phyloP scores from a whole-genome alignment of 2,113 vertebrate genomes.

The Actenoides lindsayi region DNA sequence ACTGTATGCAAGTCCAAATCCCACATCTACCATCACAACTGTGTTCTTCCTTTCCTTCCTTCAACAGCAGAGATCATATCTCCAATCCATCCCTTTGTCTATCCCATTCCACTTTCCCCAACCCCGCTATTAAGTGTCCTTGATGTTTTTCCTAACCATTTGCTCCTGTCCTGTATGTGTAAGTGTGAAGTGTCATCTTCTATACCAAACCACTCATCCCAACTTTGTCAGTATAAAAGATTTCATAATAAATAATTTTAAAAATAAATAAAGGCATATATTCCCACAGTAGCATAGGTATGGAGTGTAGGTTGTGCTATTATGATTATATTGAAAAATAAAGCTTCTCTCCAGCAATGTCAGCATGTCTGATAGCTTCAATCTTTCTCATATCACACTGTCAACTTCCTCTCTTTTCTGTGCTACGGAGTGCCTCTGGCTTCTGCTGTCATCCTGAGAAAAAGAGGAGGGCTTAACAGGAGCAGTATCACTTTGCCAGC shows the following conservation, averaged over 20 bases:
- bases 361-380: background rate
- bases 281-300: background rate
- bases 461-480: background rate
- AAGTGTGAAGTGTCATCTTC: background rate
- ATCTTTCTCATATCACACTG: background rate
- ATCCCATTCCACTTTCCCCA: background rate
- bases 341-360: background rate
- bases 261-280: background rate
- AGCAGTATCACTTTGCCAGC: background rate
- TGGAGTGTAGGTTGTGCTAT: background rate
- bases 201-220: background rate
- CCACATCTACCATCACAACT: background rate
- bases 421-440: background rate
- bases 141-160: background rate
- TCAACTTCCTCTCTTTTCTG: background rate
- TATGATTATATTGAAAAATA: background rate
- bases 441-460: background rate
- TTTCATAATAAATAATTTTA: background rate
- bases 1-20: background rate
- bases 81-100: background rate
- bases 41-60: background rate
- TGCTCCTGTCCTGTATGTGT: background rate
- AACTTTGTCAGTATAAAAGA: background rate
- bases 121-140: background rate
- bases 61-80: background rate